Evolutionary conservation across 2,797 vertebrate genomes (phyloP).

Genomic region (Cyclopterus lumpus): DNA sequence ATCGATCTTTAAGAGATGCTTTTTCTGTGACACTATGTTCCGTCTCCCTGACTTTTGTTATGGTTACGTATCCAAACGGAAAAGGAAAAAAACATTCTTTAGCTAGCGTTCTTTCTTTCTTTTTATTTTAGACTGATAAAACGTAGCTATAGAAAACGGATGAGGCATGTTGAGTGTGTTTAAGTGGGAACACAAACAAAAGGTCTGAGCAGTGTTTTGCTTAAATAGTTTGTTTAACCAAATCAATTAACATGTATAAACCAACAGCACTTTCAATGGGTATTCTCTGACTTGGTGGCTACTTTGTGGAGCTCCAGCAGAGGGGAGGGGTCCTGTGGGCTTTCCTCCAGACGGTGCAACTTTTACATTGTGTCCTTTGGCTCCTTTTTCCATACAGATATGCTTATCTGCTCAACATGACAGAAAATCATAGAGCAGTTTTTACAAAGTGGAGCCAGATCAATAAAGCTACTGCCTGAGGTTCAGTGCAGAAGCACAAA

Average conservation of each 20-base stretch:
- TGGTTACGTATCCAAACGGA: slow-evolving; percentile 12
- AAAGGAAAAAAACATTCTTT: slow-evolving; percentile 1
- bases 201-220: background rate
- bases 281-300: background rate
- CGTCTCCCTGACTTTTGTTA: slow-evolving; percentile 39
- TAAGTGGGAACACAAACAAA: slow-evolving; percentile 13
- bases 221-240: slow-evolving; percentile 1
- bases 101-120: slow-evolving; percentile 10
- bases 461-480: background rate
- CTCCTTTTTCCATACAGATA: background rate
- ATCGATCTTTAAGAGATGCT: background rate
- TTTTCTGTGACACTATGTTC: slow-evolving; percentile 13
- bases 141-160: slow-evolving; percentile 26
- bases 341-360: background rate
- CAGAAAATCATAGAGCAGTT: background rate
- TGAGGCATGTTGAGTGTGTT: slow-evolving; percentile 8
- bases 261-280: background rate
- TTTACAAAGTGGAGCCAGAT: background rate
- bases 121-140: slow-evolving; percentile 31
- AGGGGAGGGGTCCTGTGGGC: background rate
- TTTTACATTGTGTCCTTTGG: background rate
- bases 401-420: background rate
- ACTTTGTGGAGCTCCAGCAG: background rate
- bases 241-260: slow-evolving; percentile 10
- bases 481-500: background rate